Conservation (phyloP, 2,797 vertebrate species). For the Sylvia borin region DNA sequence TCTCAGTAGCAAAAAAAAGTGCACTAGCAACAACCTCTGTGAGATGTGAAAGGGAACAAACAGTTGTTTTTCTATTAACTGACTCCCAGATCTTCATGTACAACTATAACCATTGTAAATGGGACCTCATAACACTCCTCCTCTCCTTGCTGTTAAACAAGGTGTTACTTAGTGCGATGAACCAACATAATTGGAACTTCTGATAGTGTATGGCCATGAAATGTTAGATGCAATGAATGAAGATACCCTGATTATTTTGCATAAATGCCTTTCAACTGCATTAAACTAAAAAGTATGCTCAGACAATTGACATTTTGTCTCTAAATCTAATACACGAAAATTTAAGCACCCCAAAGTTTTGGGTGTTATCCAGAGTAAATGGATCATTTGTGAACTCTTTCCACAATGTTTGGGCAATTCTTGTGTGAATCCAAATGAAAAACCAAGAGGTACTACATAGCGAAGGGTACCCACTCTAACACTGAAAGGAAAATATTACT, state of each 20-base stretch:
- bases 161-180: not conserved
- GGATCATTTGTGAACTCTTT: not conserved
- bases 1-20: not conserved
- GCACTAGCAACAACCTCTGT: not conserved
- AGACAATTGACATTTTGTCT: not conserved
- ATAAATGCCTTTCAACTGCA: not conserved
- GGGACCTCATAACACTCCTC: not conserved
- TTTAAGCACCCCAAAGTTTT: not conserved
- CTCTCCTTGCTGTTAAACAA: rapidly evolving
- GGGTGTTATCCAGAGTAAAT: not conserved
- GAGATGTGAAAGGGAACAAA: not conserved
- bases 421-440: not conserved
- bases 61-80: not conserved
- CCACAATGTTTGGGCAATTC: not conserved
- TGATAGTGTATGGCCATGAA: not conserved
- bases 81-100: not conserved
- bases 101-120: not conserved
- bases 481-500: not conserved
- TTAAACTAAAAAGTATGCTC: not conserved
- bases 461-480: not conserved
- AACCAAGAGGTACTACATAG: not conserved
- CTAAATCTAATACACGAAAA: not conserved
- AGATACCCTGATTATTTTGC: not conserved
- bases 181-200: not conserved
- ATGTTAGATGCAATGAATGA: not conserved